A percentile compares a stretch with the other conserved stretches of the same genome.
phyloP scores from a whole-genome alignment of 2,113 vertebrate species.

The Ovis canadensis region DNA sequence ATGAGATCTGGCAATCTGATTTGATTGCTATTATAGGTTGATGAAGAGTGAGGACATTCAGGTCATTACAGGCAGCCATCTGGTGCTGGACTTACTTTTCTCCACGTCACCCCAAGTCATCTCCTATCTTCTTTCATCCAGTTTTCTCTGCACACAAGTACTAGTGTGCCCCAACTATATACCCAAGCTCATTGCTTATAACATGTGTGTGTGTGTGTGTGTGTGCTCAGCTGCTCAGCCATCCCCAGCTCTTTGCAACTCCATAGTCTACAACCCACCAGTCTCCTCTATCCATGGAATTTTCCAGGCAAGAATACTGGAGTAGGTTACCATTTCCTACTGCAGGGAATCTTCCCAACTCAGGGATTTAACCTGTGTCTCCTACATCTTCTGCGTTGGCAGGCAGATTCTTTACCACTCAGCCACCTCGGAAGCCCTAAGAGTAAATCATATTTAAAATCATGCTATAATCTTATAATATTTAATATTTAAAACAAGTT shows the following conservation, averaged over 20 bases:
- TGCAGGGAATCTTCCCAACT: background rate
- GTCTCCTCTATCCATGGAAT: background rate
- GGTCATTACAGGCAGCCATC: background rate
- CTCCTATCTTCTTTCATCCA: background rate
- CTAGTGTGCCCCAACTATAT: background rate
- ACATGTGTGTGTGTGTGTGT: background rate
- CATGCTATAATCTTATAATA: background rate
- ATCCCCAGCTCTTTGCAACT: background rate
- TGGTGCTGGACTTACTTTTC: background rate
- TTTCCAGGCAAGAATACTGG: background rate
- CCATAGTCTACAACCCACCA: background rate
- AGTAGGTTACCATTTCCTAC: background rate
- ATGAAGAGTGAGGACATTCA: background rate
- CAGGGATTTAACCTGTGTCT: background rate
- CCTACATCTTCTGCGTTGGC: background rate
- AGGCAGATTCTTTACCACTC: background rate
- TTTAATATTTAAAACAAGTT: background rate
- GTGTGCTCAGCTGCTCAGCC: background rate
- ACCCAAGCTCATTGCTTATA: background rate
- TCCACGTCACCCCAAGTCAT: background rate
- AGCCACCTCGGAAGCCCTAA: background rate
- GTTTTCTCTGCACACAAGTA: background rate
- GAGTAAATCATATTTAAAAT: background rate
- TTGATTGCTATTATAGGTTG: background rate
- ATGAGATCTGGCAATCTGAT: background rate